A percentile compares a stretch with the other conserved stretches of the same genome.
Conservation (phyloP, 2,888 invertebrate species). For the Drosophila melanosoma region DNA sequence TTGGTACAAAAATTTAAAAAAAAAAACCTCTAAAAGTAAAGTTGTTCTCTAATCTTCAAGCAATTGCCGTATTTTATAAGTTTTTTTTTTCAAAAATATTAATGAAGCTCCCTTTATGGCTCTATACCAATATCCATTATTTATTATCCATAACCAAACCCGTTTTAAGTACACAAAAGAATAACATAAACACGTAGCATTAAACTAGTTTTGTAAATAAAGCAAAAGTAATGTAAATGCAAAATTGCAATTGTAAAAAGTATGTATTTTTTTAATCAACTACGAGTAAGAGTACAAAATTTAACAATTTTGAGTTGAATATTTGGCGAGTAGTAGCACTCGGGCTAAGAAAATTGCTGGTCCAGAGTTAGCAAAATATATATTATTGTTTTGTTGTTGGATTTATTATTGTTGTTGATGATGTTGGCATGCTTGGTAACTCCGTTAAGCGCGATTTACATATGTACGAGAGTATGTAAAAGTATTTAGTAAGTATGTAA, state of each 20-base stretch:
- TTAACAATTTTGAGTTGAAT: slow-evolving; percentile 28
- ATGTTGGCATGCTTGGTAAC: slow-evolving; percentile 62
- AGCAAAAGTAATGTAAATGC: slow-evolving; percentile 43
- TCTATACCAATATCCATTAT: background rate
- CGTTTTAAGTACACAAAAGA: slow-evolving; percentile 32
- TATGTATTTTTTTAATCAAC: slow-evolving; percentile 32
- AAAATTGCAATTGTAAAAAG: slow-evolving; percentile 28
- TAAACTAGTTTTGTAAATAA: slow-evolving; percentile 43
- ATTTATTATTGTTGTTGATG: slow-evolving; percentile 43
- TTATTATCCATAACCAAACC: slow-evolving; percentile 32
- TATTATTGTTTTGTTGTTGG: slow-evolving; percentile 14
- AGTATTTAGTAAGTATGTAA: slow-evolving; percentile 51
- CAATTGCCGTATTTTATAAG: background rate
- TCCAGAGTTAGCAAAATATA: slow-evolving; percentile 15
- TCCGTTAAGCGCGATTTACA: slow-evolving; percentile 61
- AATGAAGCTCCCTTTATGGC: background rate
- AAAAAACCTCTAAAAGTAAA: background rate
- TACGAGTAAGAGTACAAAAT: slow-evolving; percentile 40
- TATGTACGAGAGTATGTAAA: slow-evolving; percentile 45
- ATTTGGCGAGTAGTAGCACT: slow-evolving; percentile 11
- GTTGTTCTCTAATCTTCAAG: background rate
- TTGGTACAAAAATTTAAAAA: background rate
- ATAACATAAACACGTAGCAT: slow-evolving; percentile 47
- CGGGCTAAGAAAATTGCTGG: slow-evolving; percentile 18
- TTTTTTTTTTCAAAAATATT: background rate